Evolutionary conservation across 2,113 vertebrate species (phyloP), one percentile per base, ranked within the genome.

Genomic region (Dascyllus trimaculatus): DNA sequence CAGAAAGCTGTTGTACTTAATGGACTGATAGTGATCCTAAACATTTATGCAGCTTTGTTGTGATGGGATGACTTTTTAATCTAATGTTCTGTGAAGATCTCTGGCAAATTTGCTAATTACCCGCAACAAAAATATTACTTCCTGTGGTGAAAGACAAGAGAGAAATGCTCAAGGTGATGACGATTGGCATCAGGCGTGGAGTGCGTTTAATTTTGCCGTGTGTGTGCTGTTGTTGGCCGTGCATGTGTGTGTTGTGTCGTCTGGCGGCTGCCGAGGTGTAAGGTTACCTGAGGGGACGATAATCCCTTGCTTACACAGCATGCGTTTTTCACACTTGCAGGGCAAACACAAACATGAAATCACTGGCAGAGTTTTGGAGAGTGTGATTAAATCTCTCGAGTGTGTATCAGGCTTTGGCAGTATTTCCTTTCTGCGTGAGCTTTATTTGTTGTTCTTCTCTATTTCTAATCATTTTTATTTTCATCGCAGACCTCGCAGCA

Each of bases 241-340:
- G 29, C 5, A 1, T 49, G n/a, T 59, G 32, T 58, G 57, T 21
- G 3, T n/a, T n/a, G 13, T 38, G 45, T 54, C 35, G 9, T 74
- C 17, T 82, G 46, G 66, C n/a, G 51, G 64, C 43, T 0, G 72
- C 6, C 3, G 0, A 71, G 70, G 70, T 78, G 26, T 80, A 46
- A 69, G 53, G 80, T 82, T 80, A 75, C 81, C 54, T 65, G 25
- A 43, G 35, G 57, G 19, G 19, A 60, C 68, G 78, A 75, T 82
- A 84, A 88, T 86, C 81, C 59, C 19, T 48, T 78, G 75, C 71
- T 76, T 71, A 81, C 59, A 71, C 77, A 76, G 58, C 76, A 73
- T 46, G 65, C 17, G 35, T 60, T 60, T 78, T 67, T 57, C 61
- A 52, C 53, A 52, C 22, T 74, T 61, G 35, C 53, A 53, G 66